phyloP scores from a whole-genome alignment of 2,888 invertebrate species.

The Drosophila aldrichi region DNA sequence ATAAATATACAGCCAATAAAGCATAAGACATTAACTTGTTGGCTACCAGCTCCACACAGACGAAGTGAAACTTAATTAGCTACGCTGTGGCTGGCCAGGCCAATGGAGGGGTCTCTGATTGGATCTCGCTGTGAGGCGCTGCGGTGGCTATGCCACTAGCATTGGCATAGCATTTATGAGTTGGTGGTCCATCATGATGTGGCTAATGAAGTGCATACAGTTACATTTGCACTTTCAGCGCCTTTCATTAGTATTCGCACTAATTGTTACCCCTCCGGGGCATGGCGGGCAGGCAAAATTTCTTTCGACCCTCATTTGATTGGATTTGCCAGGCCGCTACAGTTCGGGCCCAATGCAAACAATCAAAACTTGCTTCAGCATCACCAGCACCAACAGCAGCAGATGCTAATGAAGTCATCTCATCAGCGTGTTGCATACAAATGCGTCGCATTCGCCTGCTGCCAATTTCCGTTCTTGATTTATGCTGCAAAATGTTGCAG shows the following conservation, averaged over 20 bases:
- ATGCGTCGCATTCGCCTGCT: slow-evolving; percentile 45
- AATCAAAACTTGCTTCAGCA: slow-evolving; percentile 57
- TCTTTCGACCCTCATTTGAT: slow-evolving; percentile 68
- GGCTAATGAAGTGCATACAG: slow-evolving; percentile 67
- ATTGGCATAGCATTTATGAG: slow-evolving; percentile 36
- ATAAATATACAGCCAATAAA: slow-evolving; percentile 63
- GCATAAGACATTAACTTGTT: slow-evolving; percentile 56
- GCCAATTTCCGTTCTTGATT: slow-evolving; percentile 73
- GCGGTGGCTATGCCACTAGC: slow-evolving; percentile 1
- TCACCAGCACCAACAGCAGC: slow-evolving; percentile 22
- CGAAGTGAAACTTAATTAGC: slow-evolving; percentile 72
- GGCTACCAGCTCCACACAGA: slow-evolving; percentile 23
- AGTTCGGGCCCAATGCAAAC: slow-evolving; percentile 57
- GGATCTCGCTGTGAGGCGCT: slow-evolving; percentile 10
- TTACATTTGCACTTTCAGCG: slow-evolving; percentile 38
- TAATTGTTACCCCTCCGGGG: slow-evolving; percentile 56
- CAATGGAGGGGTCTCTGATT: background rate
- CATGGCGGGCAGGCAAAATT: slow-evolving; percentile 23
- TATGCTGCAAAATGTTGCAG: slow-evolving; percentile 51
- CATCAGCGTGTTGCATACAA: slow-evolving; percentile 62
- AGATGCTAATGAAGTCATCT: slow-evolving; percentile 75
- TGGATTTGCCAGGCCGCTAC: slow-evolving; percentile 61
- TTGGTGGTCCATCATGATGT: slow-evolving; percentile 44
- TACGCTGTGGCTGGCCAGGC: background rate
- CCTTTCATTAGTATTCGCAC: slow-evolving; percentile 74